A percentile compares a stretch with the other conserved stretches of the same genome.
Evolutionary conservation across 1,140 invertebrate genomes (phyloP).

Genomic region (Lepeophtheirus salmonis): DNA sequence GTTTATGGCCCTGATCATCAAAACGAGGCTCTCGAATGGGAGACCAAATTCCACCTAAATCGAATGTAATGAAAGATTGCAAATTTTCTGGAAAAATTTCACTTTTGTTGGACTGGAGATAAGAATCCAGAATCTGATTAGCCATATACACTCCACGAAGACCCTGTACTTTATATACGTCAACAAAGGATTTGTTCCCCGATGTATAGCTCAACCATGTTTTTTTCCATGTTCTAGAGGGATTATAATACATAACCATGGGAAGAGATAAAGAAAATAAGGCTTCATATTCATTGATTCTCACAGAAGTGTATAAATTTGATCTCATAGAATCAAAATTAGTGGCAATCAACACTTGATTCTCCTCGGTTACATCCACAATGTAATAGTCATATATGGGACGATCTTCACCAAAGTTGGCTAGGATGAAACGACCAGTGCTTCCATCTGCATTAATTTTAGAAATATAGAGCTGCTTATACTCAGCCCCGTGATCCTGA

Average conservation of each 20-base stretch:
- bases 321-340: constrained; percentile 48
- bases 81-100: constrained; percentile 48
- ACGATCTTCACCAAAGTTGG: constrained; percentile 42
- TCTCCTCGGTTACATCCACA: constrained; percentile 53
- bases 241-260: constrained; percentile 61
- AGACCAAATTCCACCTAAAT: constrained; percentile 65
- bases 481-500: constrained; percentile 27
- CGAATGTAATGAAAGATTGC: constrained; percentile 60
- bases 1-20: constrained; percentile 42
- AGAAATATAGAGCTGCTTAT: constrained; percentile 54
- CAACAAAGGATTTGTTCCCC: constrained; percentile 60
- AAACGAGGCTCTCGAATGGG: constrained; percentile 42
- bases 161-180: constrained; percentile 67
- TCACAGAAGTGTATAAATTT: constrained; percentile 47
- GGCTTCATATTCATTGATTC: constrained; percentile 24
- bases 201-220: constrained; percentile 60
- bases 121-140: constrained; percentile 43
- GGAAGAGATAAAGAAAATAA: constrained; percentile 56
- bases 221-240: constrained; percentile 51
- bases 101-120: constrained; percentile 23
- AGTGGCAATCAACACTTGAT: constrained; percentile 49
- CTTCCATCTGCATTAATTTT: constrained; percentile 37
- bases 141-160: constrained; percentile 72
- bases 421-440: constrained; percentile 39
- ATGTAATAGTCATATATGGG: constrained; percentile 51